Base-by-base conservation (phyloP, 2,888 invertebrate species). In the Liopterus haemorrhoidalis region DNA sequence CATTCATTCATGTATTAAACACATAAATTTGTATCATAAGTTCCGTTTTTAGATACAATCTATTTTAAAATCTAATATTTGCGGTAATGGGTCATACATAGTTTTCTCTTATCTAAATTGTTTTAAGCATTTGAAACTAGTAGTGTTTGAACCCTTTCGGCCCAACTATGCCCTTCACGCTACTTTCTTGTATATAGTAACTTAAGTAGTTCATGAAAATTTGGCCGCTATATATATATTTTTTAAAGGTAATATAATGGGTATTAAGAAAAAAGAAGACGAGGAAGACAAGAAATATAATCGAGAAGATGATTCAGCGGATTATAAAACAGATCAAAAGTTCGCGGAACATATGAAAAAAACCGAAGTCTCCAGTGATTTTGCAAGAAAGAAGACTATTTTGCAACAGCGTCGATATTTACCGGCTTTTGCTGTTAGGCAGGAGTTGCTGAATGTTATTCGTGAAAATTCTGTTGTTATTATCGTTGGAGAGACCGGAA, bases 391-490 rank as follows among this genome's bases (percentile, higher is more conserved):
- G 63, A 85, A 86, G 62, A 75, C 89, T 0, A 83, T 93, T 49
- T 67, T 72, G 0, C 87, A 96, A 59, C 97, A 99, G 65, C 72
- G 99, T 16, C 78, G 93, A 54, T 94, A 81, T 67, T 70, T 99
- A 32, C 99, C 99, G 0, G 96, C 88, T 1, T 99, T 94, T 69
- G 96, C 96, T 0, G 93, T 91, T 0, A 75, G 95, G 9, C 92
- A 96, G 64, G 91, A 96, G 68, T 69, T 96, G 6, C 70, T 96
- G 54, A 93, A 89, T 60, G 82, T 93, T 30, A 91, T 93, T 25
- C 72, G 92, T 15, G 93, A 93, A 63, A 99, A 99, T 68, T 91
- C 78, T 50, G 88, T 97, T 3, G 87, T 96, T 5, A 88, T 96
- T 55, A 93, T 97, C 59, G 94, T 97, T 2, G 85, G 89, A 55